phyloP scores from a whole-genome alignment of 2,888 invertebrate genomes.

The Agonopterix alstromeriana region DNA sequence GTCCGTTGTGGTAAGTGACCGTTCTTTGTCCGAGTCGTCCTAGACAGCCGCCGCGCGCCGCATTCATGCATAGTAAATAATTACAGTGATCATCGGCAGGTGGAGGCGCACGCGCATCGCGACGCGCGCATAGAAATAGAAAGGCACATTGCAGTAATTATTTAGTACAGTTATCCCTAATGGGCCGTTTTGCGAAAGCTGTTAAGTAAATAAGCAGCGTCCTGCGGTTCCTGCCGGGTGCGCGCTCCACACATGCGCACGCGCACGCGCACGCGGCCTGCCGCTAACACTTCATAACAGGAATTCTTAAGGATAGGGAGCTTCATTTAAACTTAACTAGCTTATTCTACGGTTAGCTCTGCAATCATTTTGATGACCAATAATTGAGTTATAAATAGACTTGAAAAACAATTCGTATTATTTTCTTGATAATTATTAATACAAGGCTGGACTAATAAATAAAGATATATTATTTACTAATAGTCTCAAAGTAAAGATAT shows the following conservation, averaged over 20 bases:
- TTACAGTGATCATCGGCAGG: slow-evolving; percentile 73
- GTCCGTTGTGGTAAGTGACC: slow-evolving; percentile 51
- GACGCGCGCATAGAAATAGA: slow-evolving; percentile 68
- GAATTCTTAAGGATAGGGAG: slow-evolving; percentile 38
- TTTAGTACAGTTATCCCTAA: slow-evolving; percentile 75
- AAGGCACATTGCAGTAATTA: slow-evolving; percentile 77
- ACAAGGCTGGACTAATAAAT: no score
- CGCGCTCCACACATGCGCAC: slow-evolving; percentile 23
- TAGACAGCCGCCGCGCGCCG: slow-evolving; percentile 59
- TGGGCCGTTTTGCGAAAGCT: slow-evolving; percentile 75
- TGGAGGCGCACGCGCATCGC: slow-evolving; percentile 60
- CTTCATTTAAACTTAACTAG: slow-evolving; percentile 31
- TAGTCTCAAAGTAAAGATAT: no score
- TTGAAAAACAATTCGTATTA: no score
- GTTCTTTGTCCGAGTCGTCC: slow-evolving; percentile 71
- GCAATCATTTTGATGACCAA: slow-evolving; percentile 16
- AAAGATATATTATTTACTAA: no score
- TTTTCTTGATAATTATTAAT: no score
- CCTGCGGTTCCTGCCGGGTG: slow-evolving; percentile 64
- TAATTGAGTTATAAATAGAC: no score
- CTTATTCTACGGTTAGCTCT: slow-evolving; percentile 22
- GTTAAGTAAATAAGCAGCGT: slow-evolving; percentile 72
- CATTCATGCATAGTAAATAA: slow-evolving; percentile 77
- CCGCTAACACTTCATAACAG: slow-evolving; percentile 39
- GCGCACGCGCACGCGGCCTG: slow-evolving; percentile 16